Evolutionary conservation across 2,888 invertebrate species (phyloP).

Genomic region (Amorpha juglandis): DNA sequence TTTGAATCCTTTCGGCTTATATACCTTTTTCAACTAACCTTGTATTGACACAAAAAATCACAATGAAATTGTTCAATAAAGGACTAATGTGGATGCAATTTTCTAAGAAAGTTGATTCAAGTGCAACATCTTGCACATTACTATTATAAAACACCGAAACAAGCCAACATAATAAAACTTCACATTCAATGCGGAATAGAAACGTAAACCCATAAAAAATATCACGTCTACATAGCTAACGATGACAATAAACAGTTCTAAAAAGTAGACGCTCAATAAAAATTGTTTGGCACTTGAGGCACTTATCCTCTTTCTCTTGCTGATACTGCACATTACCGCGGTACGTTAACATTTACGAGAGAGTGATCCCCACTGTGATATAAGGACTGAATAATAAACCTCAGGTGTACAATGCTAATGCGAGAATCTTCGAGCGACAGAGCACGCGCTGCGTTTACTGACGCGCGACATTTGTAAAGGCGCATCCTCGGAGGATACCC

Average conservation of each 20-base stretch:
- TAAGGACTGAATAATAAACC: conserved; percentile 50
- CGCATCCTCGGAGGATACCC: not conserved
- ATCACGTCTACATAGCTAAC: conserved; percentile 17
- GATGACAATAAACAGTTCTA: conserved; percentile 23
- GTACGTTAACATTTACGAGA: conserved; percentile 47
- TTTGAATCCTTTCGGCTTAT: too few species aligned
- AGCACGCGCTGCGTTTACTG: conserved; percentile 35
- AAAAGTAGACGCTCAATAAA: conserved; percentile 31
- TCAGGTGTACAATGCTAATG: conserved; percentile 52
- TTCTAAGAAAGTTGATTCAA: too few species aligned
- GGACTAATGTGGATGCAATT: too few species aligned
- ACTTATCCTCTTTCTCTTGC: conserved; percentile 30
- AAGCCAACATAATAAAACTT: not conserved
- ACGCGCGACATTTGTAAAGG: conserved; percentile 31
- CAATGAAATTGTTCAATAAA: too few species aligned
- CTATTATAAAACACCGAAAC: not conserved
- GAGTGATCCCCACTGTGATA: conserved; percentile 48
- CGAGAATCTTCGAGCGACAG: conserved; percentile 39
- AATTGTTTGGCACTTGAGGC: conserved; percentile 32
- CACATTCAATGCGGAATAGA: not conserved
- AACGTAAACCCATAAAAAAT: conserved; percentile 3
- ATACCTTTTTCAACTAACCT: too few species aligned
- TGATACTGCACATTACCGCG: conserved; percentile 36
- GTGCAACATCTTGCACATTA: not conserved
- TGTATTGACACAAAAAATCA: too few species aligned